These are phyloP conservation scores for Butorides virescens DNA, from an alignment of 2,113 vertebrate genomes.

Conservation along the genomic window DNA sequence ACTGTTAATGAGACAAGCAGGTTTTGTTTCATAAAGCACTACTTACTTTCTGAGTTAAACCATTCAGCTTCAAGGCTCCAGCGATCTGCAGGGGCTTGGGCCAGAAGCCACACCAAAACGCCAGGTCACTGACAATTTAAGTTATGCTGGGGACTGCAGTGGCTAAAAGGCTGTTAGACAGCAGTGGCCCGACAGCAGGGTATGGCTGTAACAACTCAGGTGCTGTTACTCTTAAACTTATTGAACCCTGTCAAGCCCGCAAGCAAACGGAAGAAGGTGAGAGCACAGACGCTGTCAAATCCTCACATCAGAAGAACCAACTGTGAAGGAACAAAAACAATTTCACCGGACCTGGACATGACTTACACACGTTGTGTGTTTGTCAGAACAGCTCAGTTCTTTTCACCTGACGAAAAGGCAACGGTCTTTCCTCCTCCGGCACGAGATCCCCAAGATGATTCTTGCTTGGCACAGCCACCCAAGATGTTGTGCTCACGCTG, in stretches of 20 bases:
- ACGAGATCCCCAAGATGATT: accelerated
- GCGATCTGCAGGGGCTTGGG: background rate
- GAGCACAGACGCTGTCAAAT: background rate
- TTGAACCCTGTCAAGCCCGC: background rate
- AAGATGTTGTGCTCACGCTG: accelerated
- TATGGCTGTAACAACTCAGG: accelerated
- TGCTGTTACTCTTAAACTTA: background rate
- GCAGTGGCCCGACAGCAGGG: background rate
- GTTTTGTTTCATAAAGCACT: background rate
- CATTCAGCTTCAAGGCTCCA: background rate
- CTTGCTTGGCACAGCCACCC: background rate
- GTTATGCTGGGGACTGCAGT: no score
- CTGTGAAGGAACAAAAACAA: background rate
- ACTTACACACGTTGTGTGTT: accelerated
- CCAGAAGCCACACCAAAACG: accelerated
- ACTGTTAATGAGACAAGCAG: background rate
- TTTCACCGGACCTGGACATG: background rate
- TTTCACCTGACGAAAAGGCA: background rate
- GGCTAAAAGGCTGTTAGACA: background rate
- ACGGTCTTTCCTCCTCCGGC: background rate
- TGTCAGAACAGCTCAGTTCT: background rate
- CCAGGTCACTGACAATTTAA: background rate
- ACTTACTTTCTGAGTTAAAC: background rate
- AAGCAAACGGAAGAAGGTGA: background rate
- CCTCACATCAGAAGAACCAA: background rate